These are phyloP conservation scores for Arctopsyche grandis DNA, from an alignment of 1,140 invertebrate species.

Conservation along the genomic window DNA sequence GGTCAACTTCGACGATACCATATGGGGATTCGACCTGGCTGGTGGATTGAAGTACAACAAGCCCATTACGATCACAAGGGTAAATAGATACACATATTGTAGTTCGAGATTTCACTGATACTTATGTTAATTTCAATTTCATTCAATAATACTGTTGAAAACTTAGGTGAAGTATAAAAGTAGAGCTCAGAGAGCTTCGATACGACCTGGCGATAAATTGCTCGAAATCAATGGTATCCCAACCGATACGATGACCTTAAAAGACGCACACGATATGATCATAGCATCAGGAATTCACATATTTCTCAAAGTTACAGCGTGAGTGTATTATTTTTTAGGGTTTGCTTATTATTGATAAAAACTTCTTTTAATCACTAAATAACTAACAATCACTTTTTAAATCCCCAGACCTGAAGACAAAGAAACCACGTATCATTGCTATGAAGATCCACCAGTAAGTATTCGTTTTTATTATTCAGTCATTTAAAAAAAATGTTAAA, in stretches of 20 bases:
- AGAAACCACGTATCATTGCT: constrained; percentile 57
- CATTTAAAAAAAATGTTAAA: background rate
- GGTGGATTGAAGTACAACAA: constrained; percentile 58
- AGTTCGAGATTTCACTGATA: no score
- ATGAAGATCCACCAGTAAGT: constrained; percentile 58
- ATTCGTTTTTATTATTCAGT: constrained; percentile 2
- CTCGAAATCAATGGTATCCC: constrained; percentile 80
- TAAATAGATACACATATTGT: no score
- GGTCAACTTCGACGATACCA: constrained; percentile 60
- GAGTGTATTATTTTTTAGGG: constrained; percentile 47
- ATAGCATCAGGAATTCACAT: constrained; percentile 59
- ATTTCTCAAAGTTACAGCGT: constrained; percentile 57
- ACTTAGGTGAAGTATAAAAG: constrained; percentile 80
- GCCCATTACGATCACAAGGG: constrained; percentile 57
- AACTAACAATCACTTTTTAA: background rate
- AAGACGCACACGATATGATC: constrained; percentile 85
- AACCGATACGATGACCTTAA: constrained; percentile 77
- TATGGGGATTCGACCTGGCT: constrained; percentile 60
- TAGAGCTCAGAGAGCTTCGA: constrained; percentile 83
- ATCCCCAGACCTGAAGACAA: constrained; percentile 57
- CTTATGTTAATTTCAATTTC: no score
- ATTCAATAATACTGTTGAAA: background rate
- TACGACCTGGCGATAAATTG: constrained; percentile 85
- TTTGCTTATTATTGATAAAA: no score
- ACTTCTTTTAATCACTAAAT: background rate